Conservation (phyloP, 2,797 vertebrate species). For the Pipistrellus pygmaeus region DNA sequence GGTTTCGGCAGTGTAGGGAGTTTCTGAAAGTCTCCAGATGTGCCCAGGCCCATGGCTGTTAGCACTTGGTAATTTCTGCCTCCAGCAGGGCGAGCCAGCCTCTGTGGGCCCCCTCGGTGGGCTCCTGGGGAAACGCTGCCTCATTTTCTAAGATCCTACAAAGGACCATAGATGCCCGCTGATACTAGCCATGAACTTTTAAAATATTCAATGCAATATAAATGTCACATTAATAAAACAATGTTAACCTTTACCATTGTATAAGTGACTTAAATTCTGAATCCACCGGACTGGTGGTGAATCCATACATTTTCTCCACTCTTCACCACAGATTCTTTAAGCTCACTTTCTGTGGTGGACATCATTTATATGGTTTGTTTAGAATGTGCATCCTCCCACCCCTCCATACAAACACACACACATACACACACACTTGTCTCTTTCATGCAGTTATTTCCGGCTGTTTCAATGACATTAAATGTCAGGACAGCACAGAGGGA, state of each 20-base stretch:
- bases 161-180: neutral
- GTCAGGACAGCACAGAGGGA: neutral
- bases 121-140: neutral
- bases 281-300: neutral
- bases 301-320: neutral
- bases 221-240: slow-evolving; percentile 59
- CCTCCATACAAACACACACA: too few species aligned
- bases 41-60: neutral
- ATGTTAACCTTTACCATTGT: neutral
- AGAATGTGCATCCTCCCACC: neutral
- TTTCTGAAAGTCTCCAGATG: neutral
- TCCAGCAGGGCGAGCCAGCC: neutral
- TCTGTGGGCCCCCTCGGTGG: neutral
- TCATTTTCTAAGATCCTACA: neutral
- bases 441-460: neutral
- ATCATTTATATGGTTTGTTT: neutral
- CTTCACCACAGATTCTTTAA: neutral
- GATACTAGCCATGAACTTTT: slow-evolving; percentile 17
- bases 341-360: neutral
- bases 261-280: slow-evolving; percentile 3
- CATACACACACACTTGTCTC: neutral
- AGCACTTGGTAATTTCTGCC: neutral
- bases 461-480: neutral
- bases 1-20: neutral
- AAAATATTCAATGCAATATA: neutral